Evolutionary conservation across 2,113 vertebrate genomes (phyloP).

Genomic region (Tor tambroides): DNA sequence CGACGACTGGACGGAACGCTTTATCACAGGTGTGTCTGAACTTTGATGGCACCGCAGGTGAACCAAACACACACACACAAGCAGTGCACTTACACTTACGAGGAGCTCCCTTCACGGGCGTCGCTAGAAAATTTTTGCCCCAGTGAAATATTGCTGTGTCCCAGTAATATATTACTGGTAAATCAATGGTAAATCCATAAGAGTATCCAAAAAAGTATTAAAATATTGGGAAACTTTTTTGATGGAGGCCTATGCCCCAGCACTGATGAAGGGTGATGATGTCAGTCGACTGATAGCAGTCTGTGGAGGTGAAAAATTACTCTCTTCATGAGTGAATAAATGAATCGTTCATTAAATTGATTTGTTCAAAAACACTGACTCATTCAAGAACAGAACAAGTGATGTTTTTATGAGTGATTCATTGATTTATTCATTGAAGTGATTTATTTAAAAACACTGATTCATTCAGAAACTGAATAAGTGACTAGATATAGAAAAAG

Average conservation of each 20-base stretch:
- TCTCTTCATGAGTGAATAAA: not conserved
- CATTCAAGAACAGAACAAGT: not conserved
- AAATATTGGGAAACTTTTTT: no score
- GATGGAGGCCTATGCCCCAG: no score
- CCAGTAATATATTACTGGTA: not conserved
- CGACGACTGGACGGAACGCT: conserved; percentile 1
- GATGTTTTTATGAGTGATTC: not conserved
- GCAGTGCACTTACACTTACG: not conserved
- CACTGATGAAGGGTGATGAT: no score
- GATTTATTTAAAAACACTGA: not conserved
- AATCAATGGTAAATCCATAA: not conserved
- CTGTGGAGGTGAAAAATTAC: no score
- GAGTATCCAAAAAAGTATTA: not conserved
- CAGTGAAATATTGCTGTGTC: no score
- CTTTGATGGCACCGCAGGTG: conserved; percentile 21
- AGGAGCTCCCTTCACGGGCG: not conserved
- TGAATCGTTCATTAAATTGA: not conserved
- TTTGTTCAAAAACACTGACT: not conserved
- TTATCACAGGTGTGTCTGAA: conserved; percentile 33
- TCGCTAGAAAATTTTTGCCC: no score
- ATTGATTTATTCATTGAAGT: not conserved
- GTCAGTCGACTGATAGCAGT: no score
- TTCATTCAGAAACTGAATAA: no score
- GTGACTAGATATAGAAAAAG: conserved; percentile 37
- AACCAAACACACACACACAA: conserved; percentile 21